Percentiles rank a stretch among this genome's conserved stretches.
phyloP scores from a whole-genome alignment of 2,888 invertebrate genomes.

The Listrodromus nycthemerus region DNA sequence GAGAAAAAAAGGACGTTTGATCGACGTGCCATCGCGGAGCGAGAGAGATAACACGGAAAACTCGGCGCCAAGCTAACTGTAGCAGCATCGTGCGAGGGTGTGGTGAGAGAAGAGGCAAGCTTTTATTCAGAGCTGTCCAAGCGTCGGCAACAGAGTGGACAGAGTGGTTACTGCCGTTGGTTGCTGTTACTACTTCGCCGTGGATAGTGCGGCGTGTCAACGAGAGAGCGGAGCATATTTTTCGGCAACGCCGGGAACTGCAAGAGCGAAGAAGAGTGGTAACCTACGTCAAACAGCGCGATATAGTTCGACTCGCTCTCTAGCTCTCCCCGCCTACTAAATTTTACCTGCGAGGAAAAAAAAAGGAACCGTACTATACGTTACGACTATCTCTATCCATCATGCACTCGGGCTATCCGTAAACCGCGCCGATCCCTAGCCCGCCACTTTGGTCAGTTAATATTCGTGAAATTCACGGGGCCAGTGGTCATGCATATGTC shows the following conservation, averaged over 20 bases:
- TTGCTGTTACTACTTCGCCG: slow-evolving; percentile 34
- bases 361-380: slow-evolving; percentile 10
- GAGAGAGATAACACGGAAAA: slow-evolving; percentile 45
- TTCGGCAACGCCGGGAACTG: slow-evolving; percentile 48
- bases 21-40: slow-evolving; percentile 55
- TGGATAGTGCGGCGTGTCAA: slow-evolving; percentile 65
- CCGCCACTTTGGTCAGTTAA: slow-evolving; percentile 35
- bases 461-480: slow-evolving; percentile 26
- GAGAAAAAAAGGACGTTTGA: slow-evolving; percentile 57
- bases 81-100: slow-evolving; percentile 7
- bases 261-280: slow-evolving; percentile 31
- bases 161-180: slow-evolving; percentile 62
- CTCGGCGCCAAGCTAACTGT: slow-evolving; percentile 27
- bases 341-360: slow-evolving; percentile 23
- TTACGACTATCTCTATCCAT: slow-evolving; percentile 36
- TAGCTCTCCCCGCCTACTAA: not conserved
- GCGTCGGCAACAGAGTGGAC: slow-evolving; percentile 66
- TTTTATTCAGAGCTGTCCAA: slow-evolving; percentile 68
- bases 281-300: slow-evolving; percentile 50
- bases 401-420: slow-evolving; percentile 27
- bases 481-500: not conserved
- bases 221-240: slow-evolving; percentile 66
- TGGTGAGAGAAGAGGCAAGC: not conserved
- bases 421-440: slow-evolving; percentile 3
- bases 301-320: slow-evolving; percentile 9